Evolutionary conservation across 1,140 invertebrate genomes (phyloP), one percentile per base, ranked within the genome.

Genomic region (Monomorium pharaonis): DNA sequence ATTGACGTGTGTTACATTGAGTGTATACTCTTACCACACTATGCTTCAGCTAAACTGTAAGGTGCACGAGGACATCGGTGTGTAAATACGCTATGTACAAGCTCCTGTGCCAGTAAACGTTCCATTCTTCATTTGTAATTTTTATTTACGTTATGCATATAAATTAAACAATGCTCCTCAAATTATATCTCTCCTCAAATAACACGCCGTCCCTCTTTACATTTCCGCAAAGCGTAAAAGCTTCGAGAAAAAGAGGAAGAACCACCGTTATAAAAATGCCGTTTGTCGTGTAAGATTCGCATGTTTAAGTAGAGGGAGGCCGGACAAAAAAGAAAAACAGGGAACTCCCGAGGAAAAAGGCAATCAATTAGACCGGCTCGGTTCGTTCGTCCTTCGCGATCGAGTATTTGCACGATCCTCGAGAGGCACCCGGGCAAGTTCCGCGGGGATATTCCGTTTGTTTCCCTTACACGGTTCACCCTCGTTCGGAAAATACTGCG

Each of bases 291-390:
- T 37, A 37, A 80, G 10, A 69, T 69, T 10, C 16, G 16, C 3
- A 67, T 37, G 1, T 69, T 77, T 42, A 37, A n/a, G 24, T 1
- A 16, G 12, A 12, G 37, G 7, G 37, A 37, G 37, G 33, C 16
- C 37, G 47, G 10, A 37, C n/a, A 16, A 72, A 81, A 76, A 42
- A 6, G 83, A 58, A 51, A 83, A 21, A 12, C 58, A 27, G 14
- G 37, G 47, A 65, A 21, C 37, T 51, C 58, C 33, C 4, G 33
- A 74, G 47, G 75, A 93, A 93, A 92, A 54, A 70, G 83, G 86
- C 89, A 94, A 93, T 94, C 93, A 94, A 94, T 94, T 94, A 94
- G 88, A 89, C 80, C 58, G 49, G 10, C 18, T 42, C 27, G n/a
- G 30, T 67, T 87, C 51, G 51, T 63, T 76, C 56, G 67, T 69